Base-by-base conservation (phyloP, 2,113 vertebrate species). In the Sylvia atricapilla region DNA sequence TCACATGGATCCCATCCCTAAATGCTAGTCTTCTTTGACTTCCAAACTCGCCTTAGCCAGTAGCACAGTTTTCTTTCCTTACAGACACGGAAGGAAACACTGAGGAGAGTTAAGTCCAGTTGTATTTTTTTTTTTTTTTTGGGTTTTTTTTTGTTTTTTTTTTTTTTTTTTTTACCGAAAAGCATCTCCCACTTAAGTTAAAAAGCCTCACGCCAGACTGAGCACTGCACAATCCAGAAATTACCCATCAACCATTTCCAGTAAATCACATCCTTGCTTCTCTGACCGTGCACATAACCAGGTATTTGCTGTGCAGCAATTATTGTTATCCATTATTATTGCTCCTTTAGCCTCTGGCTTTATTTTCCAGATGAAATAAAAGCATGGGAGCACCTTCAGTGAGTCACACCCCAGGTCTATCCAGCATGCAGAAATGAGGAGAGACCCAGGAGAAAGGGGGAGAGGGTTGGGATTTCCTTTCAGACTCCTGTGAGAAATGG, bases 11-110 rank as follows among this genome's bases (percentile, higher is more conserved):
- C 67, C 37, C n/a, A 2, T 28, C 72, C 85, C 13, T 20, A 7
- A 44, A 10, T 7, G 14, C 60, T 1, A 0, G 0, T 10, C 33
- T 24, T 31, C 52, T 39, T 58, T 44, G 44, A 17, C 24, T 6
- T 23, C n/a, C 8, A 7, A 5, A 14, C 20, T 30, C 25, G 2
- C 16, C 58, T 50, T 33, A 68, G 6, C 20, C 58, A 3, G 4
- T 4, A 19, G 44, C 52, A 31, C 7, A 3, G 18, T 59, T 89
- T 17, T 37, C 24, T 53, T 9, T 67, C 20, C 56, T 30, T 59
- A 23, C 24, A 53, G 56, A 28, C 19, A 1, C 1, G 16, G 63
- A 69, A 88, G 17, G 37, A 62, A 66, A 28, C 46, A 24, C 9
- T 58, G 33, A n/a, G n/a, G 23, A 60, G 27, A 55, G 21, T 44